Conservation (phyloP, 2,113 vertebrate genomes). For the Ophiodon elongatus region DNA sequence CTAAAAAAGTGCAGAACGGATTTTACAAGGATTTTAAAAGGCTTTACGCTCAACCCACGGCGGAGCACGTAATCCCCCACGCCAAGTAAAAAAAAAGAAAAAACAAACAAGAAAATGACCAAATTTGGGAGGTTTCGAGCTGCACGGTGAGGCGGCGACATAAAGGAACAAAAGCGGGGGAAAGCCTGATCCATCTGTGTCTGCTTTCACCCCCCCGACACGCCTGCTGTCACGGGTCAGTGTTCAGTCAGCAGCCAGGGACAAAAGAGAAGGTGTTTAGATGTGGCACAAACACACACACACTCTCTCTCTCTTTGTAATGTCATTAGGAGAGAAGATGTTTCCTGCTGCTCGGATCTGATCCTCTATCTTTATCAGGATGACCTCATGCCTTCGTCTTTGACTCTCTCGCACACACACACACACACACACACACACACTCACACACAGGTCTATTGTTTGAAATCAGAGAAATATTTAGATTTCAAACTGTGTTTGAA, state of each 20-base stretch:
- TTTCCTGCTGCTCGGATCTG: constrained; percentile 70
- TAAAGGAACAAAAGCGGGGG: constrained; percentile 31
- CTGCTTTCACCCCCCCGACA: constrained; percentile 1
- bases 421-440: not conserved
- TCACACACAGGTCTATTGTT: not conserved
- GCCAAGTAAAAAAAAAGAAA: not conserved
- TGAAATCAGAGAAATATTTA: not conserved
- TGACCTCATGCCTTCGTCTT: constrained; percentile 25
- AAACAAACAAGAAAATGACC: not conserved
- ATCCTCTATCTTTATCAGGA: constrained; percentile 63
- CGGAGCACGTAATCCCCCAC: constrained; percentile 8
- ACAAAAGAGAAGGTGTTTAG: constrained; percentile 65
- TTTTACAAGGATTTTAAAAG: constrained; percentile 29
- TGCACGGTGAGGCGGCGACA: not conserved
- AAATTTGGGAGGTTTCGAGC: constrained; percentile 9
- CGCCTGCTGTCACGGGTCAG: constrained; percentile 68
- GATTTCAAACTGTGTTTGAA: not conserved
- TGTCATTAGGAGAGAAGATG: constrained; percentile 67
- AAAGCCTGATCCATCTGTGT: constrained; percentile 49
- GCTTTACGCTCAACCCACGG: not conserved
- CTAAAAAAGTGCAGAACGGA: not conserved
- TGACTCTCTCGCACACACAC: constrained; percentile 4
- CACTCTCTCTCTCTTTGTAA: constrained; percentile 51
- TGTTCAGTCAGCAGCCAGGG: constrained; percentile 51
- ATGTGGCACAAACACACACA: constrained; percentile 8